Conservation (phyloP, 2,888 invertebrate species). For the Cryptocephalus primarius region DNA sequence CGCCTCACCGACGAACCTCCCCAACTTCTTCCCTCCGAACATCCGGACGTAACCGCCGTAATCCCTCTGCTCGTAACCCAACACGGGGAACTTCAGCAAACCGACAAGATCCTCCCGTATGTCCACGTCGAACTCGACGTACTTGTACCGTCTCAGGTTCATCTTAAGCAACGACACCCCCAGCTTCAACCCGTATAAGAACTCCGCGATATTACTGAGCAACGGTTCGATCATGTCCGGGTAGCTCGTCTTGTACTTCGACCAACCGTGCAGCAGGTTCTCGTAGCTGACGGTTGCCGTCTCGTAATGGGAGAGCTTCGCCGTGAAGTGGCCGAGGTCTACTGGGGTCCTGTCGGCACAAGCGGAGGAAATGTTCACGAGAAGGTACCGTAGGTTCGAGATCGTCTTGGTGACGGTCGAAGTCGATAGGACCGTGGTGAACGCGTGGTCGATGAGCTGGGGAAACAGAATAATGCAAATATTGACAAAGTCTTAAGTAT, state of each 20-base stretch:
- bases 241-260: conserved; percentile 53
- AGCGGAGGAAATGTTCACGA: not conserved
- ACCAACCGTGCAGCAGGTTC: conserved; percentile 38
- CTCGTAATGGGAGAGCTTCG: conserved; percentile 12
- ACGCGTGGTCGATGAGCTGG: conserved; percentile 22
- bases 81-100: conserved; percentile 43
- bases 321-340: conserved; percentile 1
- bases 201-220: conserved; percentile 54
- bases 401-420: conserved; percentile 13
- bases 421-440: conserved; percentile 19
- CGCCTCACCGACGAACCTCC: conserved; percentile 19
- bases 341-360: conserved; percentile 3
- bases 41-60: conserved; percentile 38
- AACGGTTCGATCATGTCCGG: conserved; percentile 70
- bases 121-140: conserved; percentile 12
- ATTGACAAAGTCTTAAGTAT: too few relatives aligned
- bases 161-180: conserved; percentile 45
- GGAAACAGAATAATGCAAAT: conserved; percentile 4
- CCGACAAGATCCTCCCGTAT: conserved; percentile 31
- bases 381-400: conserved; percentile 1
- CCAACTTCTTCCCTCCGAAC: conserved; percentile 29
- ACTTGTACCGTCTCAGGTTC: conserved; percentile 29
- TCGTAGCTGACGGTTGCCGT: conserved; percentile 18
- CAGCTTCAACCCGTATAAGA: conserved; percentile 51
- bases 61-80: conserved; percentile 27